Evolutionary conservation across 35 echinoderm and acorn worm species (phyloP), one percentile per base, ranked within the genome.

Genomic region (Apostichopus japonicus): DNA sequence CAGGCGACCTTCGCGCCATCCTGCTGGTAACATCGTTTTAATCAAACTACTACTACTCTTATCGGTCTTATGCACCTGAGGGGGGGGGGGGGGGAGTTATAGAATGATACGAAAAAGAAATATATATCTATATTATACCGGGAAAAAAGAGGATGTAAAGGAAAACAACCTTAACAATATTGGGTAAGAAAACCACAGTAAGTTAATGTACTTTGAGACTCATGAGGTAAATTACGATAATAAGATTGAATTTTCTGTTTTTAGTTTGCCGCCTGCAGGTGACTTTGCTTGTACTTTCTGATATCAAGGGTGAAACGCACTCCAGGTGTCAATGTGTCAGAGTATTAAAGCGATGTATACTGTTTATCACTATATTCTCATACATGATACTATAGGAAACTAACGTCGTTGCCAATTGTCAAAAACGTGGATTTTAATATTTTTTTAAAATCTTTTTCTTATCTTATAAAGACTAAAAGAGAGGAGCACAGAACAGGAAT

Each of bases 311-410:
- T 67, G 63, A 67, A 67, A 67, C 3, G 11, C 63, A 67, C 63
- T 67, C 63, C 63, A 67, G 63, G 63, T 67, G 63, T 67, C 63
- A 67, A 67, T 67, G 63, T 67, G 63, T 67, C 63, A 67, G 63
- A 67, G 11, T 8, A 15, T 67, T 67, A 67, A 67, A 67, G 63
- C 63, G 63, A 67, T 67, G 63, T 67, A 67, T 44, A 44, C 33
- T 44, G 33, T 44, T 44, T 4, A 44, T 44, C 33, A 44, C 33
- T 44, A 44, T 44, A 44, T 44, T 44, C 33, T 44, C 33, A 44
- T 44, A 44, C 33, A 44, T 44, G 33, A 44, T 44, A 44, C 33
- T 44, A 44, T 3, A 44, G 33, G 33, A 44, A 44, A 44, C 33
- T 44, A 44, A 44, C 33, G 33, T 44, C 33, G 33, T 44, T 44